These are phyloP conservation scores for Fopius arisanus DNA, from an alignment of 1,140 invertebrate species.

Conservation along the genomic window DNA sequence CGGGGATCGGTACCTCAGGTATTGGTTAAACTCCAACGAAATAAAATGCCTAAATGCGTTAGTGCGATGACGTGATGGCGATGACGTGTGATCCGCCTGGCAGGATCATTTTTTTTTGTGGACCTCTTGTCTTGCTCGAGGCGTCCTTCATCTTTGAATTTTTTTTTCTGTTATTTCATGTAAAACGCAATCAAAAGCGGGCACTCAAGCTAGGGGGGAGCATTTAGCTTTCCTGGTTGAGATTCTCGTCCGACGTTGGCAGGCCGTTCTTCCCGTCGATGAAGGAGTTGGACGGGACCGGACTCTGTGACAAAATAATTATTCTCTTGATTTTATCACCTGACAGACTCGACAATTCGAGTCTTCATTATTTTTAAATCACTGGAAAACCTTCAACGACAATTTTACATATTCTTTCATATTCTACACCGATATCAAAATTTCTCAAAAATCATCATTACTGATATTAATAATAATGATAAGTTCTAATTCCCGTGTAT, in stretches of 20 bases:
- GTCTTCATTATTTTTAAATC: no score
- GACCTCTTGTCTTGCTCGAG: not conserved
- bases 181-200: not conserved
- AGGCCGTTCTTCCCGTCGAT: constrained; percentile 65
- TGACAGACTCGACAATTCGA: no score
- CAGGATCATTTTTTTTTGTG: not conserved
- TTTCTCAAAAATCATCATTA: no score
- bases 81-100: not conserved
- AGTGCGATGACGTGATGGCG: constrained; percentile 3
- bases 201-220: not conserved
- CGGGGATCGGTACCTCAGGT: no score
- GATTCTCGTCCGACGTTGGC: constrained; percentile 73
- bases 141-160: not conserved
- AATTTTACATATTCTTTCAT: no score
- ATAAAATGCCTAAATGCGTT: constrained; percentile 8
- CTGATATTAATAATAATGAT: no score
- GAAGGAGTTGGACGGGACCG: constrained; percentile 67
- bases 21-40: not conserved
- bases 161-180: not conserved
- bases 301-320: constrained; percentile 69
- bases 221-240: constrained; percentile 69
- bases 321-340: no score
- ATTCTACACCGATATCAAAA: no score
- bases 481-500: no score
- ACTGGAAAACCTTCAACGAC: no score